Base-by-base conservation (phyloP, 1,140 invertebrate genomes). In the Kradibia gibbosae region DNA sequence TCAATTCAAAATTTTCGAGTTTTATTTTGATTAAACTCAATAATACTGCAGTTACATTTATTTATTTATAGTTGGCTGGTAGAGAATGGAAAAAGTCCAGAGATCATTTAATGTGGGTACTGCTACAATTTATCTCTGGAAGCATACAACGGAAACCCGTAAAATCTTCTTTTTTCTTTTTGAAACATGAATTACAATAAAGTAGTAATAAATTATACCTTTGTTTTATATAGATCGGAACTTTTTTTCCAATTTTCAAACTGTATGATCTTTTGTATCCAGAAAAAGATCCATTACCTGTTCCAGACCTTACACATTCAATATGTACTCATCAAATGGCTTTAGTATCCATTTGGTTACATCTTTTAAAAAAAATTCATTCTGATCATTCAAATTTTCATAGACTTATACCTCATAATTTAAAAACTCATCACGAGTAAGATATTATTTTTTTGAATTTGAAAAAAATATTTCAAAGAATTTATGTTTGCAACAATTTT, bases 91-190 rank as follows among this genome's bases (percentile, higher is more conserved):
- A 95, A 71, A 97, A 97, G 90, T 97, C 97, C 0, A 91, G 98
- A 71, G 98, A 99, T 91, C 97, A 99, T 86, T 90, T 99, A 0
- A 99, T 99, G 98, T 99, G 98, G 98, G 96, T 98, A 7, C 90
- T 99, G n/a, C 89, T 99, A 11, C 98, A 99, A 90, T 99, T 98
- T 87, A 98, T 99, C 82, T 99, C 98, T 3, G 97, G 98, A 67
- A 98, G 97, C 87, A 99, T 99, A 87, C 97, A 98, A 90, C 95
- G 98, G 84, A 98, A 98, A 92, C 96, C 97, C 0, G 94, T 96
- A 92, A 92, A 91, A 88, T 75, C 62, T 77, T 60, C 17, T 73
- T 39, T 83, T 72, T 48, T 76, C 34, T 25, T 67, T 50, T 60
- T 76, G 3, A 78, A 48, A 13, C 3, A 72, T n/a, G 4, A 31